A percentile compares a stretch with the other conserved stretches of the same genome.
These are phyloP conservation scores for Eubasilissa splendida DNA, from an alignment of 2,888 invertebrate species.

Conservation along the genomic window DNA sequence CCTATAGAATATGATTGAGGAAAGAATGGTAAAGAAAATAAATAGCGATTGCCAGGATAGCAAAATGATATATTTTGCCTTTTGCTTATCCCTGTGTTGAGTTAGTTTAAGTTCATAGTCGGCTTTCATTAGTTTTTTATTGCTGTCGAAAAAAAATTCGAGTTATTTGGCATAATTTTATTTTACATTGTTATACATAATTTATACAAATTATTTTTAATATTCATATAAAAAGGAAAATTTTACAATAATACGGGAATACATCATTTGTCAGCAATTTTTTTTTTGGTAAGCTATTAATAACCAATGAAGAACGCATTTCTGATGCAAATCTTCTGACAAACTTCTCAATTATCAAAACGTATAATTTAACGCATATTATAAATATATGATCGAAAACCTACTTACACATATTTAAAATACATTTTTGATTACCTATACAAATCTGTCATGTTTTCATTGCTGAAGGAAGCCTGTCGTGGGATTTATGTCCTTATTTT, in stretches of 20 bases:
- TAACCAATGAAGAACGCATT: no score
- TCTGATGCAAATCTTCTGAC: no score
- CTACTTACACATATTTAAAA: background rate
- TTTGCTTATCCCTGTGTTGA: no score
- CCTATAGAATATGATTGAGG: no score
- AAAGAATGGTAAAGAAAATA: no score
- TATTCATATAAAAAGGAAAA: constrained; percentile 40
- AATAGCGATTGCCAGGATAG: no score
- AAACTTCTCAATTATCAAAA: no score
- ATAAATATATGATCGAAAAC: background rate
- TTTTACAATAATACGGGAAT: constrained; percentile 25
- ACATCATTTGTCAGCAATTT: constrained; percentile 6
- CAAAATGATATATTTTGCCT: no score
- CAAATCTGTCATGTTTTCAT: background rate
- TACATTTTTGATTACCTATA: background rate
- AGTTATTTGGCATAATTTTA: constrained; percentile 51
- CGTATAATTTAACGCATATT: no score
- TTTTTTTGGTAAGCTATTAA: no score
- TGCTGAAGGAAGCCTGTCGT: background rate
- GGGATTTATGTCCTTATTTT: background rate
- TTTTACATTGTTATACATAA: constrained; percentile 41
- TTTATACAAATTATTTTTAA: constrained; percentile 44
- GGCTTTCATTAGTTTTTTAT: no score
- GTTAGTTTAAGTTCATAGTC: no score
- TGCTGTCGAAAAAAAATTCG: background rate